These are phyloP conservation scores for Ahaetulla prasina DNA, from an alignment of 2,113 vertebrate genomes.

Conservation along the genomic window DNA sequence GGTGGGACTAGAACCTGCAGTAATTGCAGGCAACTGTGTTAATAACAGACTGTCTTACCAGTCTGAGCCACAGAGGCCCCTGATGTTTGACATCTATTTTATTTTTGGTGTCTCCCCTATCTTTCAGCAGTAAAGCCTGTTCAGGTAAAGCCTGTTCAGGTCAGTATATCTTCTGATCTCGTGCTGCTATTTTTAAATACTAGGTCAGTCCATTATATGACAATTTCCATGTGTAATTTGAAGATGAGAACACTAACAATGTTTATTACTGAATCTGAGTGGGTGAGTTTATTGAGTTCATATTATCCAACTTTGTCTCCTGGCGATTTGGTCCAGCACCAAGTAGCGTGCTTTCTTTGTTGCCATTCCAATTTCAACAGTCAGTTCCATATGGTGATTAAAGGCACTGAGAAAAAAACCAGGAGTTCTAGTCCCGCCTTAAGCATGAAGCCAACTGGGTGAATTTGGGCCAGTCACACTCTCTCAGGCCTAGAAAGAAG, in stretches of 20 bases:
- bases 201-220: background rate
- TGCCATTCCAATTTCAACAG: background rate
- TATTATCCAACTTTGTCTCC: background rate
- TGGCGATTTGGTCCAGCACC: background rate
- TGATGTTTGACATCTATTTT: background rate
- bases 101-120: background rate
- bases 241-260: background rate
- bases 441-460: background rate
- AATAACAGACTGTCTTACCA: too few relatives aligned
- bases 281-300: background rate
- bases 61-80: too few relatives aligned
- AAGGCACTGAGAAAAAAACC: background rate
- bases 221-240: background rate
- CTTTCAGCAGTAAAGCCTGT: background rate
- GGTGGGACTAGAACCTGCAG: too few relatives aligned
- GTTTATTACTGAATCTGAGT: background rate
- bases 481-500: background rate
- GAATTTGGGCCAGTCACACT: background rate
- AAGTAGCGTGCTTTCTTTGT: background rate
- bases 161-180: background rate
- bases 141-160: too few relatives aligned
- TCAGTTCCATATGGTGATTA: background rate
- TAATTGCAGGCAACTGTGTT: too few relatives aligned
- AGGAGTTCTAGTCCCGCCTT: background rate
- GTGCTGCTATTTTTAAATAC: background rate